Percentiles rank a stretch among this genome's conserved stretches.
These are phyloP conservation scores for Brachionus rubens DNA, from an alignment of 1,140 invertebrate species.

Conservation along the genomic window DNA sequence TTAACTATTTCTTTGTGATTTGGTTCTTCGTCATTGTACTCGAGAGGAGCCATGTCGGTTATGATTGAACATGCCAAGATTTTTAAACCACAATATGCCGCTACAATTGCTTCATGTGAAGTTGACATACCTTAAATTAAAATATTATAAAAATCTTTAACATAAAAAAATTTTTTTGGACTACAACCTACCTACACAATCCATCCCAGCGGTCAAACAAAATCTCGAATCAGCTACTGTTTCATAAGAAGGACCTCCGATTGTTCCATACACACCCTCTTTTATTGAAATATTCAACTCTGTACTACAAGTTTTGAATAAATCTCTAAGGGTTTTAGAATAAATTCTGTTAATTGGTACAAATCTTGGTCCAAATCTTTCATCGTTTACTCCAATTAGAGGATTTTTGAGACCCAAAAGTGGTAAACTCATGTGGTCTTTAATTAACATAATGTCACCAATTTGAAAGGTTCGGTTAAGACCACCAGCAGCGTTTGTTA, in stretches of 20 bases:
- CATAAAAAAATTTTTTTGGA: too few relatives aligned
- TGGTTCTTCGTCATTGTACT: slow-evolving; percentile 73
- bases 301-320: not conserved
- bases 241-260: slow-evolving; percentile 85
- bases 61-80: slow-evolving; percentile 86
- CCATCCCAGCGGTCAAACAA: slow-evolving; percentile 75
- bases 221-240: slow-evolving; percentile 80
- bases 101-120: slow-evolving; percentile 80
- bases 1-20: slow-evolving; percentile 86
- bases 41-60: slow-evolving; percentile 78
- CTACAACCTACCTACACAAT: slow-evolving; percentile 83
- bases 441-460: slow-evolving; percentile 92
- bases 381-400: slow-evolving; percentile 85
- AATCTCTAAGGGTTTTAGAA: slow-evolving; percentile 62
- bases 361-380: slow-evolving; percentile 86
- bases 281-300: slow-evolving; percentile 59
- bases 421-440: slow-evolving; percentile 80
- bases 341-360: slow-evolving; percentile 84
- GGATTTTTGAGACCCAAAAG: slow-evolving; percentile 76
- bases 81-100: slow-evolving; percentile 81
- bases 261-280: slow-evolving; percentile 81
- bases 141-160: too few relatives aligned
- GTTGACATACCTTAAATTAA: too few relatives aligned
- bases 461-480: slow-evolving; percentile 78
- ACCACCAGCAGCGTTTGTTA: slow-evolving; percentile 91